Evolutionary conservation across 2,113 vertebrate species (phyloP).

Genomic region (Phycodurus eques): DNA sequence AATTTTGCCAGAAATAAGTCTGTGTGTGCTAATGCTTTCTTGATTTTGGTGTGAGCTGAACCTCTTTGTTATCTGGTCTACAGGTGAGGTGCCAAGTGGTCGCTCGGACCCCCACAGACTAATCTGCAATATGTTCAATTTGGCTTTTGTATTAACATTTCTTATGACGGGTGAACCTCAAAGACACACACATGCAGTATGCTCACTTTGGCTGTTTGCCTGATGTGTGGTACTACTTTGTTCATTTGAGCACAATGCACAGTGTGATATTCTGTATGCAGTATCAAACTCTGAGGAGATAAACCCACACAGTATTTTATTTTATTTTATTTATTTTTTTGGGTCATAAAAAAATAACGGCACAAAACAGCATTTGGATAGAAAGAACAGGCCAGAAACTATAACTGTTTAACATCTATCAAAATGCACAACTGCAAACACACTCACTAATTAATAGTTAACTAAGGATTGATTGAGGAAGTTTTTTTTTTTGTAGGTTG

Average conservation of each 20-base stretch:
- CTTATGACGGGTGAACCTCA: slow-evolving; percentile 45
- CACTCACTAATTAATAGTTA: background rate
- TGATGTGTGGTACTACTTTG: slow-evolving; percentile 32
- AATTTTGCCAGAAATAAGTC: background rate
- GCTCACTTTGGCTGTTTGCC: slow-evolving; percentile 52
- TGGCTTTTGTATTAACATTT: slow-evolving; percentile 50
- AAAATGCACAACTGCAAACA: background rate
- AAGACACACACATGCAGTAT: slow-evolving; percentile 33
- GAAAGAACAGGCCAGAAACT: background rate
- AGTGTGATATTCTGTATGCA: background rate
- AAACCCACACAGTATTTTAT: no score
- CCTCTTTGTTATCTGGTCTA: slow-evolving; percentile 35
- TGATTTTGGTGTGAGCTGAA: slow-evolving; percentile 7
- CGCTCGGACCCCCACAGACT: slow-evolving; percentile 27
- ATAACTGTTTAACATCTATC: background rate
- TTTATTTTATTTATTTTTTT: no score
- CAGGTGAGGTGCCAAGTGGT: slow-evolving; percentile 48
- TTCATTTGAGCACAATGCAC: slow-evolving; percentile 22
- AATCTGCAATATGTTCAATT: slow-evolving; percentile 65
- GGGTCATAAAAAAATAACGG: no score
- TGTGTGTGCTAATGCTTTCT: slow-evolving; percentile 1
- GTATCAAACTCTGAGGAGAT: background rate
- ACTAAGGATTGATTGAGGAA: background rate
- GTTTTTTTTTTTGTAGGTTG: background rate
- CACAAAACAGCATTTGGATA: background rate